Evolutionary conservation across 2,888 invertebrate species (phyloP), one percentile per base, ranked within the genome.

Genomic region (Erebia ligea): DNA sequence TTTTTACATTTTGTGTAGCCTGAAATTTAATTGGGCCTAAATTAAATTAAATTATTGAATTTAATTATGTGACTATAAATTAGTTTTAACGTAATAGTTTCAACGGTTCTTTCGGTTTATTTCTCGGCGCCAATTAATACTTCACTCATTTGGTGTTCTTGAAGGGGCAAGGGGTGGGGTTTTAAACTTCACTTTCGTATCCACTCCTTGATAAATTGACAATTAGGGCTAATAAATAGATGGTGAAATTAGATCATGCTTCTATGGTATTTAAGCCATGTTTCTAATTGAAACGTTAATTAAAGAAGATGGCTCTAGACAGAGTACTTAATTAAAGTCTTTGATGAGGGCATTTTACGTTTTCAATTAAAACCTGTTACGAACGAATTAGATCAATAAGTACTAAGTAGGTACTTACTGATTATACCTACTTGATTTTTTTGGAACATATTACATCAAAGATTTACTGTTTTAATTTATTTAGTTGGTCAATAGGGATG

Each of bases 221-320:
- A 17, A 40, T 40, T 40, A 9, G 9, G 40, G 40, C 6, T 52
- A 8, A n/a, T n/a, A n/a, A 52, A 21, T 56, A 21, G 54, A 56
- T 21, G 21, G 21, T 56, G 21, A 56, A 34, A 40, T 56, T 56
- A 21, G 54, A 56, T 56, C 17, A 40, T 5, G n/a, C 9, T 40
- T 13, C 34, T 34, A 61, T 61, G 19, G 19, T 11, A 45, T 42
- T 45, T 42, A 19, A 42, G 8, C n/a, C 6, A n/a, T 17, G 11
- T 11, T 19, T 19, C 45, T 42, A 61, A 45, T 61, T 61, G n/a
- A 59, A 10, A n/a, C 17, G 42, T 59, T 40, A 59, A 42, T 59
- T 59, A 59, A 42, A 59, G 45, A 13, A 19, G 45, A 1, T 10
- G 17, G 11, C 2, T 17, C 10, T 13, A 25, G 13, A 59, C n/a